Conservation (phyloP, 2,888 invertebrate species). For the Steinernema hermaphroditum region DNA sequence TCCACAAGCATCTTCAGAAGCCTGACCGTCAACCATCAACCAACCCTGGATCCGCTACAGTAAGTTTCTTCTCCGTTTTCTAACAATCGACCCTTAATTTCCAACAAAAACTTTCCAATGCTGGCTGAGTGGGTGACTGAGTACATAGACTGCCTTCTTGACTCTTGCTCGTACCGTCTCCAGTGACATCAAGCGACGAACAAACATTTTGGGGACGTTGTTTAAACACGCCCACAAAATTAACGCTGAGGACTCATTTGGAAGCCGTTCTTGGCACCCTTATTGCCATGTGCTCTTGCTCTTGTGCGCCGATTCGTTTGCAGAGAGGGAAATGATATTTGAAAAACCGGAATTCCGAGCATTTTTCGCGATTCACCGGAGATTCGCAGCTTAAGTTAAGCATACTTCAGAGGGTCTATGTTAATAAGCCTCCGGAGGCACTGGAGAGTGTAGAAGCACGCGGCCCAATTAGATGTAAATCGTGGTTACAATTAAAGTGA, state of each 20-base stretch:
- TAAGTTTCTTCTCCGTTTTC: background rate
- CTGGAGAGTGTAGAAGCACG: background rate
- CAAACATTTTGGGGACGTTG: background rate
- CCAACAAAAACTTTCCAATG: background rate
- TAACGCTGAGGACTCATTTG: no score
- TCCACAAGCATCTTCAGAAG: background rate
- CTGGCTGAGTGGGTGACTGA: no score
- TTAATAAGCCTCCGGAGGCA: background rate
- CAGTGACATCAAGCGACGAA: no score
- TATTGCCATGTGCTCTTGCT: no score
- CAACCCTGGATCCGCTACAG: conserved; percentile 25
- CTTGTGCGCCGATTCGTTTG: background rate
- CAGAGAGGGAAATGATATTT: background rate
- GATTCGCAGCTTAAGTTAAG: background rate
- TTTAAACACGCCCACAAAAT: background rate
- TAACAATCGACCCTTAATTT: background rate
- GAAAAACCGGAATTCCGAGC: conserved; percentile 21
- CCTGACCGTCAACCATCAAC: background rate
- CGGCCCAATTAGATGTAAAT: conserved; percentile 10
- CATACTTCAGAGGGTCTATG: background rate
- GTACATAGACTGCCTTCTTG: no score
- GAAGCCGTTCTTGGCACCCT: no score
- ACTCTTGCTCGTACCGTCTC: no score
- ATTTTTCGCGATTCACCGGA: background rate
- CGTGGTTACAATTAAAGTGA: conserved; percentile 8